Evolutionary conservation across 2,797 vertebrate species (phyloP).

Genomic region (Manis crassicaudata): DNA sequence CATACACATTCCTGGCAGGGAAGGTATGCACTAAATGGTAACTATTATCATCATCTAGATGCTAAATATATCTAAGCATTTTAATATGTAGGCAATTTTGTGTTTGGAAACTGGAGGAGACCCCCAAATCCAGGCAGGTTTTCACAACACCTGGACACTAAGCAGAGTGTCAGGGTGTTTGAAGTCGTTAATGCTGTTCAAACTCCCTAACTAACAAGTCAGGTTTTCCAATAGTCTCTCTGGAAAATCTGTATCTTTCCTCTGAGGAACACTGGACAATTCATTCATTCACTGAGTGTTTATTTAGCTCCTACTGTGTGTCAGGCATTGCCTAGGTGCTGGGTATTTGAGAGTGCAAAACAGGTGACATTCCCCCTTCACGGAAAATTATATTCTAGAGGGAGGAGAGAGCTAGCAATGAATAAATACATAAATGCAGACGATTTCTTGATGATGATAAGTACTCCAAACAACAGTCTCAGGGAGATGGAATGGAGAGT

Average conservation of each 20-base stretch:
- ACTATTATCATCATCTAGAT: slow-evolving; percentile 11
- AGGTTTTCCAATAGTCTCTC: background rate
- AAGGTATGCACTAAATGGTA: background rate
- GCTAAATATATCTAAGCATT: slow-evolving; percentile 7
- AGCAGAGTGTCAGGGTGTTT: background rate
- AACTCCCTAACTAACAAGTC: background rate
- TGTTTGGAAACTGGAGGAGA: slow-evolving; percentile 6
- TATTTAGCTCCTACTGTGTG: background rate
- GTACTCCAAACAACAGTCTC: background rate
- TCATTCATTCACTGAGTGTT: background rate
- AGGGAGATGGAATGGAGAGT: background rate
- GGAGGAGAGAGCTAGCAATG: background rate
- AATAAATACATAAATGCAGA: background rate
- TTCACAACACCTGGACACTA: background rate
- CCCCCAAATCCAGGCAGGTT: background rate
- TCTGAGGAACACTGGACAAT: background rate
- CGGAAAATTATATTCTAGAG: background rate
- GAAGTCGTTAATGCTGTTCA: background rate
- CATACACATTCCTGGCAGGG: background rate
- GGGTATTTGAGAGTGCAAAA: background rate
- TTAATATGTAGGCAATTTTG: slow-evolving; percentile 13
- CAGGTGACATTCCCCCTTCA: background rate
- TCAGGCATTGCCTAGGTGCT: background rate
- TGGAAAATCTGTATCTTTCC: background rate
- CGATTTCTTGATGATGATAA: background rate